Base-by-base conservation (phyloP, 2,888 invertebrate genomes). In the Patella ulyssiponensis region DNA sequence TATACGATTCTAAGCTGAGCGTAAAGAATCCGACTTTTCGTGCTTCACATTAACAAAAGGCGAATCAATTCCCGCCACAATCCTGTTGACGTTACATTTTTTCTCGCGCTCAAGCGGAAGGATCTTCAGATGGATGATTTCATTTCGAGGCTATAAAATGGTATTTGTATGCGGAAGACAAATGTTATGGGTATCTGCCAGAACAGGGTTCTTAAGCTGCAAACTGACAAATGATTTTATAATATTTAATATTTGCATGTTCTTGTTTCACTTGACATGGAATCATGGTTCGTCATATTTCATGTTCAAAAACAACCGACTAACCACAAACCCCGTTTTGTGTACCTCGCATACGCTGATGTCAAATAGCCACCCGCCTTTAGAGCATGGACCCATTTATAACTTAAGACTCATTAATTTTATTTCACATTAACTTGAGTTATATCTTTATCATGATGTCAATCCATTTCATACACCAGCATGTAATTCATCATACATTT, bases 51-150 rank as follows among this genome's bases (percentile, higher is more conserved):
- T 14, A 64, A 64, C 64, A 64, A 64, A 23, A 64, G 64, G 64
- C 64, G 64, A 23, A 64, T 64, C 64, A 64, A 23, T 23, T 64
- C 64, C 64, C 64, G 64, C 64, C 64, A 64, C 20, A 64, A 23
- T 64, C 23, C 64, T 64, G 20, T 23, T 20, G 20, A 64, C 64
- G 20, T 64, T 23, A 64, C 20, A 64, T 23, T 64, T 23, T 23
- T 23, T 64, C 23, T 64, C 20, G 64, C 15, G 64, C 23, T 64
- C 20, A 64, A 23, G 64, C 64, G 64, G 64, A 64, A 64, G 23
- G 9, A 23, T 23, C 23, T 20, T 64, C 23, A 64, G 23, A 64
- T 14, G 64, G 20, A 9, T 14, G 64, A 64, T 20, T 23, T 64
- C 20, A 64, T 64, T 20, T 20, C 64, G 64, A 64, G 23, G 64